A percentile compares a stretch with the other conserved stretches of the same genome.
Conservation (phyloP, 2,797 vertebrate genomes). For the Chaunax sp. region DNA sequence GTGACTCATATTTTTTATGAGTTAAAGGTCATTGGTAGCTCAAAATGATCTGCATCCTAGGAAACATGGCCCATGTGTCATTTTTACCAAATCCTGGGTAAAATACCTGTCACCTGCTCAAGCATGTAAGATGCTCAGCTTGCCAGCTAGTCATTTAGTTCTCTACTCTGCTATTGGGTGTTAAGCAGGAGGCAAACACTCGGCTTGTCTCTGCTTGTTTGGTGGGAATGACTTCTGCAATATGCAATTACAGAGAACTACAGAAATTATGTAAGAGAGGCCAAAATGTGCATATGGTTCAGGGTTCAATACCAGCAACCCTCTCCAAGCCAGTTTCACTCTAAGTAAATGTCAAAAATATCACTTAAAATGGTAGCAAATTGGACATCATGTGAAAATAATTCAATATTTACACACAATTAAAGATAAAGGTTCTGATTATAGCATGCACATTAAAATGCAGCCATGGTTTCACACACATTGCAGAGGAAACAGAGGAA, state of each 20-base stretch:
- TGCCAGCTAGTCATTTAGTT: neutral
- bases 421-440: constrained; percentile 8
- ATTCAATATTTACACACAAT: constrained; percentile 24
- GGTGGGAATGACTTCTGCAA: neutral
- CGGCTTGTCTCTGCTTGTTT: neutral
- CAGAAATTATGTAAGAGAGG: neutral
- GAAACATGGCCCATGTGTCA: neutral
- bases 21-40: too few relatives aligned
- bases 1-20: too few relatives aligned
- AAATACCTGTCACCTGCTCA: neutral
- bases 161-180: neutral
- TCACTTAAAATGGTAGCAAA: neutral
- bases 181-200: neutral
- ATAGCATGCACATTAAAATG: neutral
- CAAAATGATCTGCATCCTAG: too few relatives aligned
- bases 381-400: constrained; percentile 4
- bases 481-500: neutral
- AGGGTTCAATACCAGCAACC: too few relatives aligned
- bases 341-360: neutral
- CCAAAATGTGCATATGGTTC: too few relatives aligned
- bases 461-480: constrained; percentile 1
- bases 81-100: neutral
- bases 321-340: neutral
- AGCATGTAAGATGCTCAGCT: neutral
- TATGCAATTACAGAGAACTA: neutral